A percentile compares a stretch with the other conserved stretches of the same genome.
These are phyloP conservation scores for Phoxinus phoxinus DNA, from an alignment of 2,113 vertebrate genomes.

Conservation along the genomic window DNA sequence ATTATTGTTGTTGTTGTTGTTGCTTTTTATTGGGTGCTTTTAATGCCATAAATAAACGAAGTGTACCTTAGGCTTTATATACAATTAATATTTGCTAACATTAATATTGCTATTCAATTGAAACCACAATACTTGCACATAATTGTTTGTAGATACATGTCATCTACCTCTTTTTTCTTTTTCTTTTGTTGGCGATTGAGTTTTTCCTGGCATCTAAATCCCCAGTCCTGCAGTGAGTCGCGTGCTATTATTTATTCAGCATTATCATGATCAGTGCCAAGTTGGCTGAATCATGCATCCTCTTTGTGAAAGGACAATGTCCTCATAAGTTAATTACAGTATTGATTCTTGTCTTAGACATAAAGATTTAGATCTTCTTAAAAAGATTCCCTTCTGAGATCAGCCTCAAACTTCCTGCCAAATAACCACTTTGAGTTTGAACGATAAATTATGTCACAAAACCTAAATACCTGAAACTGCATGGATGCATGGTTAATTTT, in stretches of 20 bases:
- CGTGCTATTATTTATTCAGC: conserved; percentile 17
- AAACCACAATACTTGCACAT: too few relatives aligned
- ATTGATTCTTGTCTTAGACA: conserved; percentile 53
- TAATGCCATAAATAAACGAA: too few relatives aligned
- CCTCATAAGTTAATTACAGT: conserved; percentile 60
- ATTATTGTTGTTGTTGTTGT: too few relatives aligned
- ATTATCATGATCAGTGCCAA: conserved; percentile 34
- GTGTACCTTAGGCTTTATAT: too few relatives aligned
- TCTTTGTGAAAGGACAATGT: conserved; percentile 36
- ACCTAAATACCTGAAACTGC: conserved; percentile 54
- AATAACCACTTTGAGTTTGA: conserved; percentile 69
- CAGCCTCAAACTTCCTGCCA: conserved; percentile 66
- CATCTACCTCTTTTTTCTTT: background rate
- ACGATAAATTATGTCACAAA: conserved; percentile 61
- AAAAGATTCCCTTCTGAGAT: conserved; percentile 56
- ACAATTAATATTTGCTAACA: too few relatives aligned
- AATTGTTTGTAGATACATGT: too few relatives aligned
- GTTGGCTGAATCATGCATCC: conserved; percentile 21
- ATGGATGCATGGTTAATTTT: too few relatives aligned
- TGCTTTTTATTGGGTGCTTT: too few relatives aligned
- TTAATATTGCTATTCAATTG: too few relatives aligned
- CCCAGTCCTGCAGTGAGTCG: background rate
- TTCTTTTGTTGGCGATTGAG: too few relatives aligned
- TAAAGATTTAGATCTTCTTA: conserved; percentile 38
- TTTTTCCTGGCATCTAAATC: background rate